These are phyloP conservation scores for Disparrhopalites patrizii DNA, from an alignment of 2,888 invertebrate species.

Conservation along the genomic window DNA sequence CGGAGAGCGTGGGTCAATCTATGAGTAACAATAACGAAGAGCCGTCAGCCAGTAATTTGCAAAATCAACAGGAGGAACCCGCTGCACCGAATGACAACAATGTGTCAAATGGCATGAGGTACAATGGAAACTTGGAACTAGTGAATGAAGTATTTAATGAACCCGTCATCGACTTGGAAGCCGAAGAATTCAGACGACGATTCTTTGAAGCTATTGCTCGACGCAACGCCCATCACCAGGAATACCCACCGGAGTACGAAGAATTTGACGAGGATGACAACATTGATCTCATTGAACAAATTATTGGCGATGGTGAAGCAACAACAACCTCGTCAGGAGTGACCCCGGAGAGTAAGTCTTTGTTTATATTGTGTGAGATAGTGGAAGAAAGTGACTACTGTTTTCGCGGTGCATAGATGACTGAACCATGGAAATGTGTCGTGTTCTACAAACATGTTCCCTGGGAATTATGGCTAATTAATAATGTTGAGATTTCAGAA, in stretches of 20 bases:
- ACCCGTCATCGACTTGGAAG: slow-evolving; percentile 8
- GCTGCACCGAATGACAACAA: too few relatives aligned
- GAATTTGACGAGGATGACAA: slow-evolving; percentile 31
- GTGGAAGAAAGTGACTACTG: too few relatives aligned
- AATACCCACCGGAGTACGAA: slow-evolving; percentile 20
- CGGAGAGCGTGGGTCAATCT: background rate
- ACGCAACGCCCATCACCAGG: slow-evolving; percentile 7
- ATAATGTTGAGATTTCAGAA: too few relatives aligned
- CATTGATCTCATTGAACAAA: slow-evolving; percentile 15
- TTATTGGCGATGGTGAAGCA: slow-evolving; percentile 9
- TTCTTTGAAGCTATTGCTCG: slow-evolving; percentile 24
- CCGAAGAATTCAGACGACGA: slow-evolving; percentile 10
- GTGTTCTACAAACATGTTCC: too few relatives aligned
- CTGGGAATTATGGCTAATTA: too few relatives aligned
- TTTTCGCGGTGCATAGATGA: too few relatives aligned
- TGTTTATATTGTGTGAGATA: too few relatives aligned
- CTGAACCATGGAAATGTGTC: too few relatives aligned
- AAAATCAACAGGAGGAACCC: too few relatives aligned
- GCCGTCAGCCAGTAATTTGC: too few relatives aligned
- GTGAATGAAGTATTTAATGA: background rate
- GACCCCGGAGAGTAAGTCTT: background rate
- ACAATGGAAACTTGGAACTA: slow-evolving; percentile 6
- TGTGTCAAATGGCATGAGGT: background rate
- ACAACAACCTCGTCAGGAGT: background rate
- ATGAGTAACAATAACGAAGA: background rate